phyloP scores from a whole-genome alignment of 2,797 vertebrate genomes.

The Lagocephalus sceleratus region DNA sequence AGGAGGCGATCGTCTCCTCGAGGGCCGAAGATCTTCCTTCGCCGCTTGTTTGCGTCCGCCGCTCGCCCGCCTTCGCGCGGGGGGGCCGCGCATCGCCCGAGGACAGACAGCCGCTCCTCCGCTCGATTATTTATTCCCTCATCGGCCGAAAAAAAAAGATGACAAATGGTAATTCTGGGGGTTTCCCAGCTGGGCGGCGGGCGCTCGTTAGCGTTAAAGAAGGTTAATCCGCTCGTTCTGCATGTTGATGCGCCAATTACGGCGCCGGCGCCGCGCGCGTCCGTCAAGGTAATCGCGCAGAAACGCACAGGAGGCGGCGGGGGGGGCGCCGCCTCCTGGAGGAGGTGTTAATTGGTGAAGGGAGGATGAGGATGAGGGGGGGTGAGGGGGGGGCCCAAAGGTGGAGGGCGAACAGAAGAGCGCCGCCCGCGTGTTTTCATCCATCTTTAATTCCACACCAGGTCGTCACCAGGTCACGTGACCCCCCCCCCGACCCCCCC shows the following conservation, averaged over 20 bases:
- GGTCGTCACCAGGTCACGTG: neutral
- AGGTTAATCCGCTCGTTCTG: slow-evolving; percentile 99
- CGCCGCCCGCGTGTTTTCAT: neutral
- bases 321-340: slow-evolving; percentile 88
- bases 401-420: slow-evolving; percentile 42
- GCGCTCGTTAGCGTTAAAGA: slow-evolving; percentile 97
- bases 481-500: too few relatives aligned
- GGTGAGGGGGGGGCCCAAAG: neutral
- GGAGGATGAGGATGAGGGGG: slow-evolving; percentile 78
- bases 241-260: slow-evolving; percentile 99
- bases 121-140: slow-evolving; percentile 74
- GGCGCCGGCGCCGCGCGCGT: slow-evolving; percentile 93
- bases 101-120: slow-evolving; percentile 45
- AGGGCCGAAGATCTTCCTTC: too few relatives aligned
- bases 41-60: too few relatives aligned
- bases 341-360: slow-evolving; percentile 92
- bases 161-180: slow-evolving; percentile 94
- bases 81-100: too few relatives aligned
- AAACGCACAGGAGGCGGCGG: slow-evolving; percentile 92
- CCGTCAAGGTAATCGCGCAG: slow-evolving; percentile 99
- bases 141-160: slow-evolving; percentile 73
- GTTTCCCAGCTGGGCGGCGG: slow-evolving; percentile 91
- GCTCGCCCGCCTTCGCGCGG: too few relatives aligned
- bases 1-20: too few relatives aligned
- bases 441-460: neutral